These are phyloP conservation scores for Tetrax tetrax DNA, from an alignment of 2,113 vertebrate species.

Conservation along the genomic window DNA sequence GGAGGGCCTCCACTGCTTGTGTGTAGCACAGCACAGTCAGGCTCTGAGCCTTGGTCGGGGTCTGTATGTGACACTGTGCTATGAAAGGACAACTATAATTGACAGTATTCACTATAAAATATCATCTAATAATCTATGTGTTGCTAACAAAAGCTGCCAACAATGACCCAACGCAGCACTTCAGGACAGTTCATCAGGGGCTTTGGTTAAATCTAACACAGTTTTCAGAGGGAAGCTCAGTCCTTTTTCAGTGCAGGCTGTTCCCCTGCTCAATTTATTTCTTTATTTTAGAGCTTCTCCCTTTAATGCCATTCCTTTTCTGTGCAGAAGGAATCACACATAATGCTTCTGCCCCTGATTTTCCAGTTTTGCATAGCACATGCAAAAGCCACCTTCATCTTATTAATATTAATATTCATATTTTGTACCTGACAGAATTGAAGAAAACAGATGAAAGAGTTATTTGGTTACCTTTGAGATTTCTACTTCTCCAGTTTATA, in stretches of 20 bases:
- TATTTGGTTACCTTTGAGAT: neutral
- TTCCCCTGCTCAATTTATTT: neutral
- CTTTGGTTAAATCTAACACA: neutral
- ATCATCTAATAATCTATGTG: neutral
- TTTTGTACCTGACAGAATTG: conserved; percentile 3
- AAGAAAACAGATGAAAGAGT: conserved; percentile 2
- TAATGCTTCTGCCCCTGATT: neutral
- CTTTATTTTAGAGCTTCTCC: neutral
- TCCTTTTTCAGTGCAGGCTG: neutral
- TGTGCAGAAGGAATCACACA: neutral
- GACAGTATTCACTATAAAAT: neutral
- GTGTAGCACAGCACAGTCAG: neutral
- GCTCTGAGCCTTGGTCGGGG: neutral
- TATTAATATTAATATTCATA: neutral
- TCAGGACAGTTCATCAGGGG: neutral
- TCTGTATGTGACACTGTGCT: neutral
- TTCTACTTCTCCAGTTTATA: conserved; percentile 27
- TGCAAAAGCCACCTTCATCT: neutral
- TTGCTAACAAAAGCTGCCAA: neutral
- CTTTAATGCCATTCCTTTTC: neutral
- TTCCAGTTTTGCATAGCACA: neutral
- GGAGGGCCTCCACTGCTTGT: neutral
- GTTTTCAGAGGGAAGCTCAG: neutral
- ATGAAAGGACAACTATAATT: neutral
- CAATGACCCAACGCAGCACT: neutral